A percentile compares a stretch with the other conserved stretches of the same genome.
Conservation (phyloP, 2,113 vertebrate species). For the Dolichallabes microphthalmus region DNA sequence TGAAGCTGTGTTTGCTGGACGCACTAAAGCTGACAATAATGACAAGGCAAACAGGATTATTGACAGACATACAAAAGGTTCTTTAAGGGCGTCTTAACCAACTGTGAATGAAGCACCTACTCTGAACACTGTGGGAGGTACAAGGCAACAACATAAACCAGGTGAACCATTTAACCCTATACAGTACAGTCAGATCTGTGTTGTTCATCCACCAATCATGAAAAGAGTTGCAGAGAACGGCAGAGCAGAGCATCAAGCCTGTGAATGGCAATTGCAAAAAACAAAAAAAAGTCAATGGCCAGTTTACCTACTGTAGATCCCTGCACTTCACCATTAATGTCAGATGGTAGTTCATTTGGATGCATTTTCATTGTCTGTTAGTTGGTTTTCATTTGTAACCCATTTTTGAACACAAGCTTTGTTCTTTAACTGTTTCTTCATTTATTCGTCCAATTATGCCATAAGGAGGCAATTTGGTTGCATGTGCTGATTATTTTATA, state of each 20-base stretch:
- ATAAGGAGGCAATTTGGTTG: conserved; percentile 1
- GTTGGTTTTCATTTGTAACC: conserved; percentile 62
- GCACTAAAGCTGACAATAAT: conserved; percentile 71
- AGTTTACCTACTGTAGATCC: conserved; percentile 35
- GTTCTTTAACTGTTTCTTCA: conserved; percentile 53
- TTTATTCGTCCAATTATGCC: conserved; percentile 54
- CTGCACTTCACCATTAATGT: conserved; percentile 14
- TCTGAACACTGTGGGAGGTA: conserved; percentile 65
- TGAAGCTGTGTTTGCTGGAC: conserved; percentile 74
- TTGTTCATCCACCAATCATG: background rate
- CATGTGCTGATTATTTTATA: conserved; percentile 29
- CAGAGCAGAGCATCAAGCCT: background rate
- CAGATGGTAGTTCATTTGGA: conserved; percentile 38
- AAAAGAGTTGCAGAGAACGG: background rate
- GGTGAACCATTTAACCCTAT: conserved; percentile 51
- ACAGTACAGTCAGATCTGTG: background rate
- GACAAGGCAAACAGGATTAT: conserved; percentile 80
- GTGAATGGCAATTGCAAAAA: background rate
- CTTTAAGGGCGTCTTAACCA: conserved; percentile 75
- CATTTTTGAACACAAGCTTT: conserved; percentile 55
- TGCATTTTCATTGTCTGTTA: conserved; percentile 51
- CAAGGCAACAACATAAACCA: conserved; percentile 43
- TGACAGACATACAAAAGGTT: conserved; percentile 79
- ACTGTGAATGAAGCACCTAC: conserved; percentile 70
- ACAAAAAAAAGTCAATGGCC: too few relatives aligned